Percentiles rank a stretch among this genome's conserved stretches.
phyloP scores from a whole-genome alignment of 2,888 invertebrate species.

The Stenurella melanura region DNA sequence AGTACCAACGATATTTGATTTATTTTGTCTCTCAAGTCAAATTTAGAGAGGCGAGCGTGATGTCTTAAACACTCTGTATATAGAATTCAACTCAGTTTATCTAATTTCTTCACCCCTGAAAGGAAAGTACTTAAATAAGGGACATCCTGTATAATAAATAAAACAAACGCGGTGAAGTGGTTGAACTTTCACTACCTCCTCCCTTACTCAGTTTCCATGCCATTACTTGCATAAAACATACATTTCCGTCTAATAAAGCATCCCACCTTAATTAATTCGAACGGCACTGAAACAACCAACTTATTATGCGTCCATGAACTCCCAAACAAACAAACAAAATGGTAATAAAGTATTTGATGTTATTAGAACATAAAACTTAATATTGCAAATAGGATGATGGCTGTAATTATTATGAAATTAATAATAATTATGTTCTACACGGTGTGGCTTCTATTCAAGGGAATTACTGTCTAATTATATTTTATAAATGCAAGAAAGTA shows the following conservation, averaged over 20 bases:
- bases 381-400: constrained; percentile 19
- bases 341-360: neutral
- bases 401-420: constrained; percentile 5
- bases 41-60: no score
- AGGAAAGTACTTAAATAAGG: no score
- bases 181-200: neutral
- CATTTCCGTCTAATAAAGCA: neutral
- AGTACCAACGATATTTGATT: no score
- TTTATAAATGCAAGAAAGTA: neutral
- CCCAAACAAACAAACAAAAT: neutral
- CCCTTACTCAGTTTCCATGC: neutral
- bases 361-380: constrained; percentile 14
- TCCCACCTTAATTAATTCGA: neutral
- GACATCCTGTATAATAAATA: no score
- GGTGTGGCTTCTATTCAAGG: neutral
- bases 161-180: no score
- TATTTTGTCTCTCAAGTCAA: no score
- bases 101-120: no score
- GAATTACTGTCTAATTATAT: neutral
- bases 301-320: constrained; percentile 5
- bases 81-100: no score
- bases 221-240: neutral
- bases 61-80: no score
- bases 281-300: neutral
- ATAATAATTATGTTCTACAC: constrained; percentile 4